These are phyloP conservation scores for Aythya baeri DNA, from an alignment of 2,113 vertebrate species.

Conservation along the genomic window DNA sequence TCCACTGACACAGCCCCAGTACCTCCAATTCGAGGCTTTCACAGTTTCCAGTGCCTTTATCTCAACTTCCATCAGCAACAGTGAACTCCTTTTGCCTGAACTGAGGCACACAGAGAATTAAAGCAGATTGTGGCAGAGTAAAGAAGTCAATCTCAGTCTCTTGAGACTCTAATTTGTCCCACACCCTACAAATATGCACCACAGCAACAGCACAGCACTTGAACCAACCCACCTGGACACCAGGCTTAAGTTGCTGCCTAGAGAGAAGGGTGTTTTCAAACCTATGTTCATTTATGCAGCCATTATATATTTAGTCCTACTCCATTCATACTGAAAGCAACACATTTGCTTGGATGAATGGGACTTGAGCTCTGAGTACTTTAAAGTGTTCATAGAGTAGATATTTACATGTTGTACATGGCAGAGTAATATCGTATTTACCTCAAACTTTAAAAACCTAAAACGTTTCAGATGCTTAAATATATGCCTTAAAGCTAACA, in stretches of 20 bases:
- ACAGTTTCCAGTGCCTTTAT: not conserved
- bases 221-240: not conserved
- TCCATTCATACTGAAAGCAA: not conserved
- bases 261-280: not conserved
- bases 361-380: not conserved
- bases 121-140: not conserved
- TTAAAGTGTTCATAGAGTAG: not conserved
- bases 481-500: slow-evolving; percentile 28
- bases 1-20: not conserved
- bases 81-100: not conserved
- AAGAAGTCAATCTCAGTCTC: not conserved
- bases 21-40: not conserved
- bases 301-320: not conserved
- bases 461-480: slow-evolving; percentile 21
- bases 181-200: not conserved
- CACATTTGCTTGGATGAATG: not conserved
- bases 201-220: not conserved
- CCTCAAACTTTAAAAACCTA: not conserved
- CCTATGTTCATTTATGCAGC: fast-evolving
- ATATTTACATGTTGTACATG: not conserved
- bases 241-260: not conserved
- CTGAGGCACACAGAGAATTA: not conserved
- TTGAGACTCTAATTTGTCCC: not conserved
- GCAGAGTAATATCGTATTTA: slow-evolving; percentile 9
- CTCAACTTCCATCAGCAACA: not conserved